Conservation (phyloP, 1,140 invertebrate species). For the Dreissena rostriformis region DNA sequence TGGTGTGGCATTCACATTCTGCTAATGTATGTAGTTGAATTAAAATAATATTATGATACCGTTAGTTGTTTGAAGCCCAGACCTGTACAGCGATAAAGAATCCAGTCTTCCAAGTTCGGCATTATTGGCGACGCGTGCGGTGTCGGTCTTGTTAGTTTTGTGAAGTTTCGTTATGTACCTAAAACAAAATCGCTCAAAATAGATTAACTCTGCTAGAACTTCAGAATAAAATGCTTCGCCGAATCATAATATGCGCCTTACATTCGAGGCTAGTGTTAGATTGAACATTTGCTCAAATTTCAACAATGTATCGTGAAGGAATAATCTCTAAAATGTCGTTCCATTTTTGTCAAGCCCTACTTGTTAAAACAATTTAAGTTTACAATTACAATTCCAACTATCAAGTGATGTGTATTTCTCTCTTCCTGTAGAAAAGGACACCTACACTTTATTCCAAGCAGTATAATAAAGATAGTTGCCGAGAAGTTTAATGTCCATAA, state of each 20-base stretch:
- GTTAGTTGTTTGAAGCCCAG: background rate
- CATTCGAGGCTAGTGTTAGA: background rate
- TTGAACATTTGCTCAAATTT: background rate
- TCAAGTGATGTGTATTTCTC: no score
- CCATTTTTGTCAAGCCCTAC: background rate
- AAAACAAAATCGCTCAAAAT: background rate
- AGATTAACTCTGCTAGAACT: background rate
- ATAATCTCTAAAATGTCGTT: background rate
- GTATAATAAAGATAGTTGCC: conserved; percentile 43
- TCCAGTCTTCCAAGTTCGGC: conserved; percentile 14
- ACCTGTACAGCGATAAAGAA: conserved; percentile 2
- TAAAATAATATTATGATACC: no score
- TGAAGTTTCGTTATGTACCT: conserved; percentile 12
- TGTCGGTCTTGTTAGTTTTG: background rate
- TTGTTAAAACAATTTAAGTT: background rate
- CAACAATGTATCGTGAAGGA: background rate
- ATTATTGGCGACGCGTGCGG: background rate
- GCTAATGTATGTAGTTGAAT: no score
- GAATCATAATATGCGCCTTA: background rate
- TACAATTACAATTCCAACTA: no score
- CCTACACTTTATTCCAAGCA: conserved; percentile 42
- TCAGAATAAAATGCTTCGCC: background rate
- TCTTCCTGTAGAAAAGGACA: background rate
- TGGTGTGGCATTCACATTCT: no score
- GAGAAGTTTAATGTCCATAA: conserved; percentile 25